Evolutionary conservation across 2,113 vertebrate genomes (phyloP).

Genomic region (Tachuris rubrigastra): DNA sequence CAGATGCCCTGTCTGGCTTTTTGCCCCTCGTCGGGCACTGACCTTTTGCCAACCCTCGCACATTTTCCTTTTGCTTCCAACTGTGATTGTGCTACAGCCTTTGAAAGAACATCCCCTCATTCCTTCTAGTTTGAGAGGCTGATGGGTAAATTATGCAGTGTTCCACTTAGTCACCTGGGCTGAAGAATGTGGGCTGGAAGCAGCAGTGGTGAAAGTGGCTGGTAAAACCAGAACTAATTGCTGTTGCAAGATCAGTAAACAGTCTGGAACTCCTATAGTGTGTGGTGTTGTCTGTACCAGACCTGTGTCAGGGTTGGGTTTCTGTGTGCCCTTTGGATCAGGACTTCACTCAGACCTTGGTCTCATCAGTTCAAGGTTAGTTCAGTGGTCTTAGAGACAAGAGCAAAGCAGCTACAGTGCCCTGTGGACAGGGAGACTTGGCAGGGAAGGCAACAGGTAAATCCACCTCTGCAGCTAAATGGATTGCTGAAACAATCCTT

Average conservation of each 20-base stretch:
- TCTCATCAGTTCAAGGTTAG: background rate
- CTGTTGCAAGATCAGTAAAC: background rate
- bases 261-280: background rate
- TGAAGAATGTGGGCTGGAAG: background rate
- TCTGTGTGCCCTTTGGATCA: background rate
- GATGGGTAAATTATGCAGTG: background rate
- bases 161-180: background rate
- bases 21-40: too few relatives aligned
- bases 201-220: background rate
- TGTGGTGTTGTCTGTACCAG: background rate
- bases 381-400: background rate
- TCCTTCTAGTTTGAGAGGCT: background rate
- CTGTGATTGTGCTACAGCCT: too few relatives aligned
- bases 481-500: slow-evolving; percentile 37
- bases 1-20: too few relatives aligned
- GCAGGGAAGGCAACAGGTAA: background rate
- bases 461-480: slow-evolving; percentile 39
- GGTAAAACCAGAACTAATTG: background rate
- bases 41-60: too few relatives aligned
- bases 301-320: background rate
- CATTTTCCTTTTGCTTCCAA: too few relatives aligned
- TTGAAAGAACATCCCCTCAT: too few relatives aligned
- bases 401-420: background rate
- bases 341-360: accelerated
- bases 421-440: background rate